These are phyloP conservation scores for Archilochus colubris DNA, from an alignment of 2,113 vertebrate species.

Conservation along the genomic window DNA sequence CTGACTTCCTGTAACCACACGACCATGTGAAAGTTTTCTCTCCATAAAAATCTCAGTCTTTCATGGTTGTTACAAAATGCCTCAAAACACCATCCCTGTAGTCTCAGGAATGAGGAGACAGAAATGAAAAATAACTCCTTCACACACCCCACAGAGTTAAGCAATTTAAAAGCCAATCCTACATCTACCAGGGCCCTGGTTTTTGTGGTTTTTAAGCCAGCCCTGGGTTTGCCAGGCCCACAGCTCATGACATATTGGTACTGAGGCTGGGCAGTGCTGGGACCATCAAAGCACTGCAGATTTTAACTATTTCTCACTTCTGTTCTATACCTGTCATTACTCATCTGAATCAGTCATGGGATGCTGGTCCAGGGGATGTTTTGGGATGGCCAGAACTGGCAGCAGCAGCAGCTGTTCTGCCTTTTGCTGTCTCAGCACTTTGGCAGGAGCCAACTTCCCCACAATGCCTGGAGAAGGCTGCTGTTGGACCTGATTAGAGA, in stretches of 20 bases:
- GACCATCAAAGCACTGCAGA: slow-evolving; percentile 12
- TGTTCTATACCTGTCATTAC: not conserved
- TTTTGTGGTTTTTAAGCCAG: not conserved
- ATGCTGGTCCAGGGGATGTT: not conserved
- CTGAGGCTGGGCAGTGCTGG: not conserved
- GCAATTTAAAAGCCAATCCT: slow-evolving; percentile 22
- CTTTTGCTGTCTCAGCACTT: slow-evolving; percentile 36
- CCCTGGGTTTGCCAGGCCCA: not conserved
- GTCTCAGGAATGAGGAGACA: not conserved
- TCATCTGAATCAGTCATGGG: not conserved
- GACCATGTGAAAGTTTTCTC: not conserved
- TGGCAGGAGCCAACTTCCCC: slow-evolving; percentile 9
- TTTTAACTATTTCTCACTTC: slow-evolving; percentile 36
- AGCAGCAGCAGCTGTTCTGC: not conserved
- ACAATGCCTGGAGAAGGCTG: not conserved
- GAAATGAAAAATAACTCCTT: slow-evolving; percentile 6
- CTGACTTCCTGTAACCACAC: not conserved
- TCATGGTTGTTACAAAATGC: not conserved
- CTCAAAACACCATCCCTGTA: not conserved
- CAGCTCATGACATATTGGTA: not conserved
- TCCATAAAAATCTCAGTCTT: not conserved
- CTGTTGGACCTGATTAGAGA: not conserved
- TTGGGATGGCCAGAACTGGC: not conserved
- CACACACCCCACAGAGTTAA: not conserved
- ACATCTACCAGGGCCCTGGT: not conserved